A percentile compares a stretch with the other conserved stretches of the same genome.
phyloP scores from a whole-genome alignment of 2,888 invertebrate genomes.

The Leucania comma region DNA sequence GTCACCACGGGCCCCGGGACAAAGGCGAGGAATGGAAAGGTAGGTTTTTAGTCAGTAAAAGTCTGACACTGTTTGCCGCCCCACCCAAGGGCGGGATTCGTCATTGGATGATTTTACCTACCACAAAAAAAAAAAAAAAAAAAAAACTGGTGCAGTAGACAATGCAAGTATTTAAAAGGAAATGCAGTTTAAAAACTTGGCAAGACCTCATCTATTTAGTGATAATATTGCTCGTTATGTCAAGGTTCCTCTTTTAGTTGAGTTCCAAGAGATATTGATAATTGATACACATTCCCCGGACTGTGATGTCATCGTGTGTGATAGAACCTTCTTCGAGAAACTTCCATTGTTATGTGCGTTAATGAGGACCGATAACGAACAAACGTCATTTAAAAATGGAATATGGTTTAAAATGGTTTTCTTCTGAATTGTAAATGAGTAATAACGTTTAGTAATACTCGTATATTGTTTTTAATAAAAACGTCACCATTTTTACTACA shows the following conservation, averaged over 20 bases:
- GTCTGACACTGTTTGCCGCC: too few species aligned
- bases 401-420: not conserved
- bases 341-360: not conserved
- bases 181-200: slow-evolving; percentile 26
- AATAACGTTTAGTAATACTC: not conserved
- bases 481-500: slow-evolving; percentile 3
- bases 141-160: slow-evolving; percentile 21
- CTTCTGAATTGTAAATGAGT: not conserved
- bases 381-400: slow-evolving; percentile 27
- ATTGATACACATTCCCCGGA: not conserved
- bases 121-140: too few species aligned
- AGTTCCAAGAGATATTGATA: not conserved
- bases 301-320: not conserved
- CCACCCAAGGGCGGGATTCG: too few species aligned
- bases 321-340: not conserved
- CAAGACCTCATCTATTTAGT: slow-evolving; percentile 11
- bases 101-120: too few species aligned
- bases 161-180: slow-evolving; percentile 10
- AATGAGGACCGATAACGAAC: not conserved
- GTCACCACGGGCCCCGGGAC: too few species aligned
- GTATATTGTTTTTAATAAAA: not conserved
- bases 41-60: too few species aligned
- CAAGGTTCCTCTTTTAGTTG: slow-evolving; percentile 10
- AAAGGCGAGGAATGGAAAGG: too few species aligned
- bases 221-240: slow-evolving; percentile 4